These are phyloP conservation scores for Pogoniulus pusillus DNA, from an alignment of 2,797 vertebrate genomes.

Conservation along the genomic window DNA sequence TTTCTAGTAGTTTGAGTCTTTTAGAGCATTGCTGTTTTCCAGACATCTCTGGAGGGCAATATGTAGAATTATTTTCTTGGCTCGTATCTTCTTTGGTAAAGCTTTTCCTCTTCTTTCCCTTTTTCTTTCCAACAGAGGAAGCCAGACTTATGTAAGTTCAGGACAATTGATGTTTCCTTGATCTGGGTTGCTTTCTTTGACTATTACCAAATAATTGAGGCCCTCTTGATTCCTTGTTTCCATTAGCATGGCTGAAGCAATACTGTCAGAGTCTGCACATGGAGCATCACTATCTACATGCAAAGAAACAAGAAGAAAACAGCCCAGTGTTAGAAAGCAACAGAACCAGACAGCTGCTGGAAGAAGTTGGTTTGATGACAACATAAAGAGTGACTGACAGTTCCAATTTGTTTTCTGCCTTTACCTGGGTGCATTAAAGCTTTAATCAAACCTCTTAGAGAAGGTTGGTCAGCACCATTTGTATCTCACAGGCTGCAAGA, in stretches of 20 bases:
- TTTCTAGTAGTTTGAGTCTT: neutral
- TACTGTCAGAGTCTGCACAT: constrained; percentile 53
- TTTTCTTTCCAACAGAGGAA: neutral
- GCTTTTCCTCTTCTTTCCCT: constrained; percentile 45
- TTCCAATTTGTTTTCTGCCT: neutral
- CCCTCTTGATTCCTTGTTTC: constrained; percentile 75
- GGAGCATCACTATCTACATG: constrained; percentile 49
- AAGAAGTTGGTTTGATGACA: neutral
- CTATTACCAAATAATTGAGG: constrained; percentile 78
- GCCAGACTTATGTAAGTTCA: constrained; percentile 4
- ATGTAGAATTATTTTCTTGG: constrained; percentile 46
- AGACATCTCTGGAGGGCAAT: neutral
- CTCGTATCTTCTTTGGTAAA: constrained; percentile 25
- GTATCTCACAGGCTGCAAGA: neutral
- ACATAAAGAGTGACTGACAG: neutral
- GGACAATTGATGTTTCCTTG: constrained; percentile 27
- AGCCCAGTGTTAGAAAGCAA: neutral
- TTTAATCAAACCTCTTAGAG: neutral
- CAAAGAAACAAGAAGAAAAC: neutral
- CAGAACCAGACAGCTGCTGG: neutral
- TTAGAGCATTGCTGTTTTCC: neutral
- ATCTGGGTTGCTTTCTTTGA: constrained; percentile 46
- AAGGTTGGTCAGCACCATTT: neutral
- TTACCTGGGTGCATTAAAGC: neutral
- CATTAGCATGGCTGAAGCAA: constrained; percentile 50